Conservation (phyloP, 2,888 invertebrate species). For the Cerastoderma edule region DNA sequence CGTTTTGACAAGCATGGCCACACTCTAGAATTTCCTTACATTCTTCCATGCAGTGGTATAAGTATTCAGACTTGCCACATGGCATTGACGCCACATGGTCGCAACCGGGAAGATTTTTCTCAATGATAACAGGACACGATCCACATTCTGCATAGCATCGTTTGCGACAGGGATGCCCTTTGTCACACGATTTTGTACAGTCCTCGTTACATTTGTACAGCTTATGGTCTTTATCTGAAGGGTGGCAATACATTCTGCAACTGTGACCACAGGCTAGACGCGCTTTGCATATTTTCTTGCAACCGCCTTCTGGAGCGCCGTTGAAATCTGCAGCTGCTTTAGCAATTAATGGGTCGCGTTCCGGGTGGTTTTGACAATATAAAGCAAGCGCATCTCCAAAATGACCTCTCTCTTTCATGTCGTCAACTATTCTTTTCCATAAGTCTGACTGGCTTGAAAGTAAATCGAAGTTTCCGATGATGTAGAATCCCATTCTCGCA, state of each 20-base stretch:
- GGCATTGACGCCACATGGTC: conserved; percentile 70
- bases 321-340: too few species aligned
- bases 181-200: conserved; percentile 84
- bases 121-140: conserved; percentile 62
- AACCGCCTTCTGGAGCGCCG: too few species aligned
- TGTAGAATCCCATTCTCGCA: too few species aligned
- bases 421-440: conserved; percentile 57
- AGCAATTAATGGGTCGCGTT: conserved; percentile 33
- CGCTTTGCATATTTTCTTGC: too few species aligned
- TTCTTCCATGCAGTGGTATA: too few species aligned
- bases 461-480: too few species aligned
- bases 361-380: conserved; percentile 76
- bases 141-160: conserved; percentile 82
- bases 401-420: conserved; percentile 41
- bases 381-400: too few species aligned
- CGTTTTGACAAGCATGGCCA: too few species aligned
- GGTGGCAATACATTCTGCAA: conserved; percentile 69
- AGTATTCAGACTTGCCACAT: too few species aligned
- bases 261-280: too few species aligned
- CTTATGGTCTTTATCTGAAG: conserved; percentile 83
- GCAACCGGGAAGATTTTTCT: conserved; percentile 71
- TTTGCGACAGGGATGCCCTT: too few species aligned
- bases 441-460: too few species aligned
- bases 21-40: conserved; percentile 86
- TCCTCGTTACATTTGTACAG: conserved; percentile 76